Conservation (phyloP, 2,797 vertebrate species). For the Hybognathus amarus region DNA sequence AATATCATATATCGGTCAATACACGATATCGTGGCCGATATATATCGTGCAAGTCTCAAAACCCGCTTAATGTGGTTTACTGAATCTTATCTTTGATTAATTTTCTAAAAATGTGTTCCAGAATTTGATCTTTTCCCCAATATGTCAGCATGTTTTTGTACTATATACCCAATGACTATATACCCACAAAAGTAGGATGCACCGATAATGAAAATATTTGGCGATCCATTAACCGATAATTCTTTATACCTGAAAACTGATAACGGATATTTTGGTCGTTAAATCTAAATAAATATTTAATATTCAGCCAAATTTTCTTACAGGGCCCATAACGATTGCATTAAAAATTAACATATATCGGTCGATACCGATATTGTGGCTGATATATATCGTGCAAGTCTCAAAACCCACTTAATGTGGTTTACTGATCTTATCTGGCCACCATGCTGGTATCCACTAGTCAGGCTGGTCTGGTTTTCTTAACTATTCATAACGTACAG, state of each 20-base stretch:
- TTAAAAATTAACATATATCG: not conserved
- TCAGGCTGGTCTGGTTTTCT: not conserved
- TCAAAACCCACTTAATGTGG: not conserved
- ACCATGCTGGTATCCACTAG: not conserved
- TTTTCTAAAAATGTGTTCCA: no score
- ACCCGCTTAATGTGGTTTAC: no score
- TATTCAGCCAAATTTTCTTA: not conserved
- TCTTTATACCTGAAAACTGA: no score
- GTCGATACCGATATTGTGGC: no score
- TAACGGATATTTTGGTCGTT: not conserved
- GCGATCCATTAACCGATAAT: no score
- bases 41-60: no score
- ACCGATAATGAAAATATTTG: no score
- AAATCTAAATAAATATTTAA: no score
- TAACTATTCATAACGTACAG: not conserved
- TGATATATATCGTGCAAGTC: not conserved
- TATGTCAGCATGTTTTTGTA: not conserved
- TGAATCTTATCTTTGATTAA: no score
- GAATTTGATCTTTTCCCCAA: not conserved
- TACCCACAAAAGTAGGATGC: not conserved
- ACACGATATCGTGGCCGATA: no score
- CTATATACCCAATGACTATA: no score
- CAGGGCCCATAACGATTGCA: no score
- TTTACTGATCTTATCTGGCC: not conserved
- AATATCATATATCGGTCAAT: rapidly evolving